Evolutionary conservation across 2,113 vertebrate species (phyloP).

Genomic region (Lethenteron camtschaticum): DNA sequence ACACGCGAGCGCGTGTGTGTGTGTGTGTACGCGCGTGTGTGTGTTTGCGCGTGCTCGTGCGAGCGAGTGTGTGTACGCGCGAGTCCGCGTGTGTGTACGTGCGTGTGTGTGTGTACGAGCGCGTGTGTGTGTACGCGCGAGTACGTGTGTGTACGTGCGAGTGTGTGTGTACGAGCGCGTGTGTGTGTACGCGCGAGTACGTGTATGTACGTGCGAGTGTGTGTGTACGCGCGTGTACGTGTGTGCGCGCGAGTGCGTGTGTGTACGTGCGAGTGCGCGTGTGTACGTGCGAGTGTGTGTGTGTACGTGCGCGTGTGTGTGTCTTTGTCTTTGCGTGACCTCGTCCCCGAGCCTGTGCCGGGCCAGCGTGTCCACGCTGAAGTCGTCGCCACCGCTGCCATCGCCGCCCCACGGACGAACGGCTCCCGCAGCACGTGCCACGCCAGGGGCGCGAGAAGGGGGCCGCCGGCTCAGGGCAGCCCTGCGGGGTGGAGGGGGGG

Average conservation of each 20-base stretch:
- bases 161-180: too few relatives aligned
- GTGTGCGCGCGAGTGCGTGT: not conserved
- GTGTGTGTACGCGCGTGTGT: not conserved
- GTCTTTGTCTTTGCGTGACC: not conserved
- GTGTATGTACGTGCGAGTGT: too few relatives aligned
- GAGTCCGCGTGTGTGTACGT: not conserved
- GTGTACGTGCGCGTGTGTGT: not conserved
- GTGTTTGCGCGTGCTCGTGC: too few relatives aligned
- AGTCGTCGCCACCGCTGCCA: constrained; percentile 45
- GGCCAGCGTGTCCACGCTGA: constrained; percentile 46
- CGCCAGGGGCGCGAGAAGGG: constrained; percentile 39
- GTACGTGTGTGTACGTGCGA: too few relatives aligned
- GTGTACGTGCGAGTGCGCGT: not conserved
- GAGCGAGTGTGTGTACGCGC: too few relatives aligned
- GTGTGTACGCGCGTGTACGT: too few relatives aligned
- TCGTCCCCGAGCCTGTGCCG: not conserved
- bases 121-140: too few relatives aligned
- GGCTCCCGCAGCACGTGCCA: constrained; percentile 35
- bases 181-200: too few relatives aligned
- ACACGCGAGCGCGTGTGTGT: too few relatives aligned
- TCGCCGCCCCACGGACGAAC: constrained; percentile 21
- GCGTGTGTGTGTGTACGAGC: not conserved
- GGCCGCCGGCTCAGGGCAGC: constrained; percentile 11
- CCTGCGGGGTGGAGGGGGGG: not conserved
- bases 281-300: too few relatives aligned